A percentile compares a stretch with the other conserved stretches of the same genome.
Evolutionary conservation across 35 echinoderm and acorn worm genomes (phyloP).

Genomic region (Lytechinus variegatus): DNA sequence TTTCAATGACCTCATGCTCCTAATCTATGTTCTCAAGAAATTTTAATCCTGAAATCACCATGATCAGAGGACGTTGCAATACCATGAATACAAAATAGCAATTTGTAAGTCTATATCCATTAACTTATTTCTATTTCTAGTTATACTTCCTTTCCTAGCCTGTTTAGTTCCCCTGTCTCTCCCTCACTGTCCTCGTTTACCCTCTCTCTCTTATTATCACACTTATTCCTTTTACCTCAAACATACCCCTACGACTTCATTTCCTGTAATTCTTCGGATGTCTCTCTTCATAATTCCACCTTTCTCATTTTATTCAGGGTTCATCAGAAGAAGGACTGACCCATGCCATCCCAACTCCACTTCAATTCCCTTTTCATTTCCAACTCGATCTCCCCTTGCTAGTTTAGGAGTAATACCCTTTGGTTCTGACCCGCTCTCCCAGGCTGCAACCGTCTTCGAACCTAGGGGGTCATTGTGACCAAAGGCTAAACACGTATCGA

Average conservation of each 20-base stretch:
- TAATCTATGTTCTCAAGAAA: too few species aligned
- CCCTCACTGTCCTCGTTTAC: too few species aligned
- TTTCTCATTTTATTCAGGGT: neutral
- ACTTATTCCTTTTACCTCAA: neutral
- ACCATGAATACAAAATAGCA: too few species aligned
- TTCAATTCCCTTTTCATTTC: neutral
- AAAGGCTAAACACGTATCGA: neutral
- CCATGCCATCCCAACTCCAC: neutral
- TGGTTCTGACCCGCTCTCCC: neutral
- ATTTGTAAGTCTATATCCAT: too few species aligned
- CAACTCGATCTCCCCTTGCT: neutral
- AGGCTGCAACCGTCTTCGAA: neutral
- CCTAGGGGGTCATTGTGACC: neutral
- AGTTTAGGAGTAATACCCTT: neutral
- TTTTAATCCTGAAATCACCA: too few species aligned
- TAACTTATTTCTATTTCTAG: too few species aligned
- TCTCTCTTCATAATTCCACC: neutral
- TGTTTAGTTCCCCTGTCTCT: too few species aligned
- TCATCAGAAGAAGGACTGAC: neutral
- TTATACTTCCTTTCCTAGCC: too few species aligned
- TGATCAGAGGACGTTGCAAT: too few species aligned
- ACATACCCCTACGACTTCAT: neutral
- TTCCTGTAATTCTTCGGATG: neutral
- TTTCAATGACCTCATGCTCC: too few species aligned
- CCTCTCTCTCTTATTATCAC: neutral